Evolutionary conservation across 2,888 invertebrate genomes (phyloP).

Genomic region (Orchestes rusci): DNA sequence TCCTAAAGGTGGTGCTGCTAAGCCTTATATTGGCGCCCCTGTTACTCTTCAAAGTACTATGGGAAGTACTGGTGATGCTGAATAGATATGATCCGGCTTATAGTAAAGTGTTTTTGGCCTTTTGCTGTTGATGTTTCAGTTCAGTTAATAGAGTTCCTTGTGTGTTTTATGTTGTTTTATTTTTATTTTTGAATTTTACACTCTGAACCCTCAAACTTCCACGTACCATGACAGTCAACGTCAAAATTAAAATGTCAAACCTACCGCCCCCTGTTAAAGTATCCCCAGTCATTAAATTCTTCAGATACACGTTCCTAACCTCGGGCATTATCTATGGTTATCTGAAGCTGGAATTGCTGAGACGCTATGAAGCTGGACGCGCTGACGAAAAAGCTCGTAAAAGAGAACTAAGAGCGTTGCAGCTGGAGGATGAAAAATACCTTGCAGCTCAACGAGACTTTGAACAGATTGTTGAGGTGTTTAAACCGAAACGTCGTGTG

Average conservation of each 20-base stretch:
- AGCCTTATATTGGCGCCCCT: too few species aligned
- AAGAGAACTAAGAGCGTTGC: slow-evolving; percentile 6
- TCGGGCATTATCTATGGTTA: slow-evolving; percentile 16
- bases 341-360: slow-evolving; percentile 7
- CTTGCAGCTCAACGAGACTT: slow-evolving; percentile 18
- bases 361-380: slow-evolving; percentile 11
- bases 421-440: slow-evolving; percentile 14
- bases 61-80: too few species aligned
- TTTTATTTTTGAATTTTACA: too few species aligned
- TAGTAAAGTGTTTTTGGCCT: too few species aligned
- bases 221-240: background rate
- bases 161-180: too few species aligned
- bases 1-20: too few species aligned
- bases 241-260: background rate
- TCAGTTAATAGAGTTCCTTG: too few species aligned
- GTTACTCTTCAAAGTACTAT: too few species aligned
- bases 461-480: slow-evolving; percentile 18
- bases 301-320: slow-evolving; percentile 19
- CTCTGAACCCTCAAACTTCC: background rate
- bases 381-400: slow-evolving; percentile 10
- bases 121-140: too few species aligned
- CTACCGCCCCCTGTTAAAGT: background rate
- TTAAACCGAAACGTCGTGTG: too few species aligned
- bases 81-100: too few species aligned
- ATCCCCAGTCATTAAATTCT: too few species aligned